Conservation (phyloP, 2,888 invertebrate species). For the Cheilosia variabilis region DNA sequence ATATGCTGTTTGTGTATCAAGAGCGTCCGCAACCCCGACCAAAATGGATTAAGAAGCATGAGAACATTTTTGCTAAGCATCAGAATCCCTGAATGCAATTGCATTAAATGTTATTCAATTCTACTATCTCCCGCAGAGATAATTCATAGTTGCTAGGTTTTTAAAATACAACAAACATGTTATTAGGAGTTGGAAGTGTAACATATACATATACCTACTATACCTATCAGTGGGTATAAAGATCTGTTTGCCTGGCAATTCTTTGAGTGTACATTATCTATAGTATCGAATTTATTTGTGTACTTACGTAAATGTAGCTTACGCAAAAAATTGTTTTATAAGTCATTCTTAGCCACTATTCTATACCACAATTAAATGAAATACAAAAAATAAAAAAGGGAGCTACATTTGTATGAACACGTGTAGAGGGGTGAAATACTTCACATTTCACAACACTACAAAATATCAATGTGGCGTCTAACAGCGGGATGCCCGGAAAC, state of each 20-base stretch:
- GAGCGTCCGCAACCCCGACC: constrained; percentile 23
- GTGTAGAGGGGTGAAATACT: constrained; percentile 60
- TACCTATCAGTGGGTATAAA: too few relatives aligned
- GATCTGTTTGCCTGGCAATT: neutral
- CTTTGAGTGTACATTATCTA: too few relatives aligned
- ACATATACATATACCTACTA: neutral
- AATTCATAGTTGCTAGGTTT: constrained; percentile 77
- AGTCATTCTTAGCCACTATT: neutral
- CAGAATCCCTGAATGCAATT: constrained; percentile 51
- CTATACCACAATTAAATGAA: constrained; percentile 37
- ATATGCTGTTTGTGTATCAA: neutral
- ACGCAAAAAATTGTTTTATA: neutral
- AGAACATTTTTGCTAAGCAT: constrained; percentile 43
- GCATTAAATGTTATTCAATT: constrained; percentile 34
- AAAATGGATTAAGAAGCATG: constrained; percentile 46
- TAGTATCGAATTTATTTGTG: neutral
- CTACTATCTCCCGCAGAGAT: constrained; percentile 75
- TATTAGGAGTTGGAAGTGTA: constrained; percentile 15
- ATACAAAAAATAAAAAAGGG: neutral
- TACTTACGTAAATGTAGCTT: neutral
- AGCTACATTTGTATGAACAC: constrained; percentile 4
- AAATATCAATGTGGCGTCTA: constrained; percentile 63
- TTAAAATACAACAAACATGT: constrained; percentile 65
- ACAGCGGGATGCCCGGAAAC: constrained; percentile 67
- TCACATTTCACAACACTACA: constrained; percentile 45